These are phyloP conservation scores for Exocentrus adspersus DNA, from an alignment of 2,888 invertebrate genomes.

Conservation along the genomic window DNA sequence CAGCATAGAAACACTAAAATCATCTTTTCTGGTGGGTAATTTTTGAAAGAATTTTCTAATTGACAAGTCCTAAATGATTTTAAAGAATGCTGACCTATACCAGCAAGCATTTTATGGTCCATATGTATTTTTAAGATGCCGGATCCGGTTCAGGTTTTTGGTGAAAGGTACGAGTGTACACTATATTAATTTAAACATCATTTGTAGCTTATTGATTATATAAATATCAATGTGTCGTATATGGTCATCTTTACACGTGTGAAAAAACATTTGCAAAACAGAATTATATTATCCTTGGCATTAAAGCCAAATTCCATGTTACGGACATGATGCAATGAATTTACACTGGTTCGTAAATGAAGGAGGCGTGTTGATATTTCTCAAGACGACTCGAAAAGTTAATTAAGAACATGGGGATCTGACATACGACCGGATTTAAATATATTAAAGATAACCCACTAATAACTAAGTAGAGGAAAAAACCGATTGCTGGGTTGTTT, in stretches of 20 bases:
- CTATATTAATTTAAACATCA: not conserved
- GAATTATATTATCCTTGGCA: slow-evolving; percentile 19
- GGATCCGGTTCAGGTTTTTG: not conserved
- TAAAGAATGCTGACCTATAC: too few species aligned
- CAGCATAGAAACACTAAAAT: too few species aligned
- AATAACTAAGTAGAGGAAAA: too few species aligned
- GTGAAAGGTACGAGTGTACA: not conserved
- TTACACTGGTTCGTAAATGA: not conserved
- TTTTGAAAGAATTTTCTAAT: too few species aligned
- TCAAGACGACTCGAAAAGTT: not conserved
- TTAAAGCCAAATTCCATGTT: slow-evolving; percentile 3
- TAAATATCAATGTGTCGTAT: not conserved
- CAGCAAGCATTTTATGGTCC: too few species aligned
- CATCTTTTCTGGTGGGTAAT: too few species aligned
- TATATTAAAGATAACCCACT: not conserved
- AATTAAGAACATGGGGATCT: not conserved
- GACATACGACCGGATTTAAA: not conserved
- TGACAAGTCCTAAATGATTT: too few species aligned
- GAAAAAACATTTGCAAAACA: slow-evolving; percentile 9
- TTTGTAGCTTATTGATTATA: not conserved
- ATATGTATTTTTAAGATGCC: too few species aligned
- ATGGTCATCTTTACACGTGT: not conserved
- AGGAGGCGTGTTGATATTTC: not conserved
- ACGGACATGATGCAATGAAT: slow-evolving; percentile 3
- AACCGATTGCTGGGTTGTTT: too few species aligned